Conservation (phyloP, 2,888 invertebrate genomes). For the Sarcophaga variegata region DNA sequence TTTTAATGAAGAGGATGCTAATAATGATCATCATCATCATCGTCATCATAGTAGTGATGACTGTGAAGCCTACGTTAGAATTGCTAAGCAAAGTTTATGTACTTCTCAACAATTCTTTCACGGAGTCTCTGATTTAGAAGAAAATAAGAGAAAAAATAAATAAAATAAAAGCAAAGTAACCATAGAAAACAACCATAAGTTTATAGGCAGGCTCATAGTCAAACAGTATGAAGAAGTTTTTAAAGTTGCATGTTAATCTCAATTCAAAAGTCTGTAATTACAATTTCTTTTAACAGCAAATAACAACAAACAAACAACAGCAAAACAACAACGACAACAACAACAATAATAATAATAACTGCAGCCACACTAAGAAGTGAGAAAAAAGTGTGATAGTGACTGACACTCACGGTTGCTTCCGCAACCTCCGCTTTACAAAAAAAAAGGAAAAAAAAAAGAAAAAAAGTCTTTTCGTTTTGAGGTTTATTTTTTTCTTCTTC, state of each 20-base stretch:
- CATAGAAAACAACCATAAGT: constrained; percentile 22
- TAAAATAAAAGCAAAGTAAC: background rate
- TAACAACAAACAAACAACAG: constrained; percentile 54
- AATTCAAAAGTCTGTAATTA: constrained; percentile 80
- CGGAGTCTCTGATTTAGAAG: constrained; percentile 16
- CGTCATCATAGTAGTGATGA: constrained; percentile 41
- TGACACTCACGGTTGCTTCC: constrained; percentile 71
- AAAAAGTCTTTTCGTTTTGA: constrained; percentile 28
- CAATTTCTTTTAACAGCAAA: constrained; percentile 76
- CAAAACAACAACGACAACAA: constrained; percentile 65
- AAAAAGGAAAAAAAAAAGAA: background rate
- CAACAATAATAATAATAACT: constrained; percentile 72
- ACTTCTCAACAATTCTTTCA: constrained; percentile 54
- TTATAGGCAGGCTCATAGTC: constrained; percentile 52
- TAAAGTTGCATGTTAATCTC: constrained; percentile 79
- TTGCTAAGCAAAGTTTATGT: constrained; percentile 62
- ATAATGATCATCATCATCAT: constrained; percentile 28
- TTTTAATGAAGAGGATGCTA: constrained; percentile 51
- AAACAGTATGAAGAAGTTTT: constrained; percentile 63
- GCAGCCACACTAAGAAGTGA: constrained; percentile 60
- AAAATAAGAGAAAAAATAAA: background rate
- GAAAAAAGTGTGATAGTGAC: constrained; percentile 72
- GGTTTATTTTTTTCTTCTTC: constrained; percentile 37
- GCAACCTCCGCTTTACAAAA: constrained; percentile 65
- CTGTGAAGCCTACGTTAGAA: constrained; percentile 63